Evolutionary conservation across 2,113 vertebrate species (phyloP).

Genomic region (Eretmochelys imbricata): DNA sequence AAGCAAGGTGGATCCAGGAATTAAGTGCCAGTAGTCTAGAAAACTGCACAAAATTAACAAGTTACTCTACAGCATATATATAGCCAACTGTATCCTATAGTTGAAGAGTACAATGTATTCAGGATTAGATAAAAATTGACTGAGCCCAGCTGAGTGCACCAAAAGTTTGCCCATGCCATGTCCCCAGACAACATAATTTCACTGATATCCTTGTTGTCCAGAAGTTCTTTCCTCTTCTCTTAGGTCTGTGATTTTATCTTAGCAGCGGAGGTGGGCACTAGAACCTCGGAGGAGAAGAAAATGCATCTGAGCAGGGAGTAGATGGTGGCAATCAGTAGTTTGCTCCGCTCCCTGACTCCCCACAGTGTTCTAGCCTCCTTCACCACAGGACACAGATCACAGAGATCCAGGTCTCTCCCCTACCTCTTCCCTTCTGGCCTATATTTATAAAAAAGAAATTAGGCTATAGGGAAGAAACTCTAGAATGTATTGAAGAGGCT

Average conservation of each 20-base stretch:
- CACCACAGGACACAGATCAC: neutral
- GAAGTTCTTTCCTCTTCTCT: neutral
- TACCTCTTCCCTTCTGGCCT: neutral
- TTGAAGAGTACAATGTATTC: neutral
- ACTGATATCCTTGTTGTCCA: neutral
- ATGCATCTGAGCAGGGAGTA: neutral
- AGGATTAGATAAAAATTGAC: neutral
- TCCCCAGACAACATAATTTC: neutral
- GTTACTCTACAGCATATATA: neutral
- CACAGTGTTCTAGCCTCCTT: neutral
- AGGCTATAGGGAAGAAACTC: neutral
- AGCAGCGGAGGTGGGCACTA: neutral
- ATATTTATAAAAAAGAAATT: neutral
- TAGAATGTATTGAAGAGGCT: neutral
- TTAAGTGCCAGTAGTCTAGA: neutral
- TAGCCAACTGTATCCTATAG: neutral
- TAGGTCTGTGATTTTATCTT: neutral
- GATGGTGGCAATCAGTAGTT: neutral
- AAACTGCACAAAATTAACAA: neutral
- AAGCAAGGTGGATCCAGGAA: neutral
- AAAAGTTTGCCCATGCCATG: neutral
- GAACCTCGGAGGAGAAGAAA: neutral
- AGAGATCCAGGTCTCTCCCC: neutral
- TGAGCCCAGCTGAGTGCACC: neutral
- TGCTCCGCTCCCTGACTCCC: neutral